Base-by-base conservation (phyloP, 2,888 invertebrate species). In the Incurvaria masculella region DNA sequence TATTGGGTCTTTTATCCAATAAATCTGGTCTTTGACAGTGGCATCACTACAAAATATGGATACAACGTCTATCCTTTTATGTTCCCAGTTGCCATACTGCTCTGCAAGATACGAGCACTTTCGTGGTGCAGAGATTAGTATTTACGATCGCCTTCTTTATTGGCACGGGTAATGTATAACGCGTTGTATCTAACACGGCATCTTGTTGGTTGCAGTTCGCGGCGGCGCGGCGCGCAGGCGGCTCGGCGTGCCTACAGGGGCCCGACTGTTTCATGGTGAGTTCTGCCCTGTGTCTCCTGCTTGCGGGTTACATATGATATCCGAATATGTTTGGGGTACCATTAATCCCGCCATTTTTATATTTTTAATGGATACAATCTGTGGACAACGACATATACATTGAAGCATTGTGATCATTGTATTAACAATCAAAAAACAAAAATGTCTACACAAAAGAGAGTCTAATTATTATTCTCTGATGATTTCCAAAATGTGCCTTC, bases 241-340 rank as follows among this genome's bases (percentile, higher is more conserved):
- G 84, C 72, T 81, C 82, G 49, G 82, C 83, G 64, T 86, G 85
- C 69, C 76, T 85, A 68, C 85, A 85, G 69, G 84, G 84, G 65
- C 84, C 85, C 57, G 85, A 85, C 75, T 86, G 85, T 68, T 86
- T 84, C 73, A 85, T 85, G 85, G 85, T 85, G 68, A 83, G 84
- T 80, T 57, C 57, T 57, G 33, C 14, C 33, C 14, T 8, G 3
- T 8, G 8, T 8, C 33, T 33, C 3, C 14, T 4, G 14, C 14
- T 14, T 33, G 33, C 23, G 14, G 8, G 14, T 4, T 33, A 14
- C 33, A 14, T 11, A 33, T 33, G 33, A 33, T 33, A 11, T 4
- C 33, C 14, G 11, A 33, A 23, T 23, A 23, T 23, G 5, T 23
- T n/a, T n/a, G n/a, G n/a, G n/a, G n/a, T n/a, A n/a, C n/a, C n/a